Percentiles rank a stretch among this genome's conserved stretches.
Conservation (phyloP, 2,113 vertebrate species). For the Corydoras sp. region DNA sequence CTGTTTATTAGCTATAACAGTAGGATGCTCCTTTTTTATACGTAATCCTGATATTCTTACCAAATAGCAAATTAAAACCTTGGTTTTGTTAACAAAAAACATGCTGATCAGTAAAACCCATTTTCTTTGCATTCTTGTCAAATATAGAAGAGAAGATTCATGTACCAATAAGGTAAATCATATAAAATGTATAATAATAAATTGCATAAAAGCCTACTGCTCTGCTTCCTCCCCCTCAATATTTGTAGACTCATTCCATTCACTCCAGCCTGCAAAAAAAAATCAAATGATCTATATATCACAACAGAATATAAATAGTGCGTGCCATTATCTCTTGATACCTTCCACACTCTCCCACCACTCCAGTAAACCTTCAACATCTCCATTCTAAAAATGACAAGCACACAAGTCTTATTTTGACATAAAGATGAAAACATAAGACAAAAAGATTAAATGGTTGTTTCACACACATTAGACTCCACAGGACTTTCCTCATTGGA, state of each 20-base stretch:
- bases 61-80: too few species aligned
- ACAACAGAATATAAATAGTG: too few species aligned
- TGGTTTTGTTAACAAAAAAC: too few species aligned
- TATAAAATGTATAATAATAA: background rate
- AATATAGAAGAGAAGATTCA: too few species aligned
- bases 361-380: conserved; percentile 54
- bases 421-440: background rate
- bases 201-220: conserved; percentile 45
- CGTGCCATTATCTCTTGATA: conserved; percentile 19
- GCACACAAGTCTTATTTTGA: background rate
- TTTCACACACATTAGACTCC: conserved; percentile 24
- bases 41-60: too few species aligned
- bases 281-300: too few species aligned
- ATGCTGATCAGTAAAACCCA: too few species aligned
- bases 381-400: conserved; percentile 55
- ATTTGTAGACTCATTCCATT: conserved; percentile 56
- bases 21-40: too few species aligned
- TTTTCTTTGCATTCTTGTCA: too few species aligned
- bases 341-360: conserved; percentile 65
- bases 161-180: too few species aligned
- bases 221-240: conserved; percentile 47
- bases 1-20: too few species aligned
- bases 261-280: conserved; percentile 54
- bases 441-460: too few species aligned
- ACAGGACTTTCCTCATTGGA: conserved; percentile 28